Base-by-base conservation (phyloP, 2,797 vertebrate genomes). In the Sebastes trivittatus region DNA sequence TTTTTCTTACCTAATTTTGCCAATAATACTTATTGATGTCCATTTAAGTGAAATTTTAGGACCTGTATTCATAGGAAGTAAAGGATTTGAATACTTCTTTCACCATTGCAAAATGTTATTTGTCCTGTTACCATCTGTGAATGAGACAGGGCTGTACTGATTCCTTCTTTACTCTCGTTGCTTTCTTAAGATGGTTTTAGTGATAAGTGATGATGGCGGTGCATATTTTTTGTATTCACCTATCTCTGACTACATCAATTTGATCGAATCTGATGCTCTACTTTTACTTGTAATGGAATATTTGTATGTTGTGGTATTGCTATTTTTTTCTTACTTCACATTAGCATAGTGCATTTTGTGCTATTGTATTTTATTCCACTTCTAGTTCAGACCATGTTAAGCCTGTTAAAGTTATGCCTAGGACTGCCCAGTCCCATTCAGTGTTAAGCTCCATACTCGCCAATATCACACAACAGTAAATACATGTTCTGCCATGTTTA, bases 401-500 rank as follows among this genome's bases (percentile, higher is more conserved):
- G 54, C 52, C 16, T 70, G 64, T 69, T 60, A 1, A 72, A 68
- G 54, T 42, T 46, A 23, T 72, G 20, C 11, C 1, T 66, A 65
- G 54, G 8, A 59, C 23, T 66, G 6, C 30, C 8, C 14, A 14
- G 36, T 38, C 49, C 22, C 46, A 46, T 54, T 75, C 23, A 63
- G 0, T 56, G 2, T 34, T 52, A 58, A 67, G 11, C 22, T 30
- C n/a, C 13, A 30, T 32, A 32, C 29, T 29, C 18, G 8, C 14
- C 25, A 46, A n/a, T 56, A 25, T 72, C 42, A 42, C 52, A 54
- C 23, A 64, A 16, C 61, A 22, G 65, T 65, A 49, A 84, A 78
- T 77, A 54, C 63, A 25, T 86, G 81, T 71, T 77, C 52, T 83
- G 69, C 65, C 67, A 38, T 82, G 63, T 87, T 80, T 68, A 6